Evolutionary conservation across 2,797 vertebrate species (phyloP).

Genomic region (Helarctos malayanus): DNA sequence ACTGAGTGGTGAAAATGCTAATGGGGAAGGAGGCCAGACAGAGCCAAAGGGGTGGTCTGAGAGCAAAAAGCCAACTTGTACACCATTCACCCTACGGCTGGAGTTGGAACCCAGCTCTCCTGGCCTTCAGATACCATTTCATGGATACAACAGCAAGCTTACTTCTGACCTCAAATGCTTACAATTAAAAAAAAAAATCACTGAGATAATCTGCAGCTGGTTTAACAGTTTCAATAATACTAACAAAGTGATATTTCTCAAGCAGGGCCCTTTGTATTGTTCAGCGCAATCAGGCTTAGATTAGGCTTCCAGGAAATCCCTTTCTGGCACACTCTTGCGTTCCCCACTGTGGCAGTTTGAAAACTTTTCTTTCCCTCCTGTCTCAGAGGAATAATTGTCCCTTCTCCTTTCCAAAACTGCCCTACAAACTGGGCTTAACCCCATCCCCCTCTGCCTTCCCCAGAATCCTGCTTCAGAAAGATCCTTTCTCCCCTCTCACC

Average conservation of each 20-base stretch:
- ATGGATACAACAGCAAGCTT: neutral
- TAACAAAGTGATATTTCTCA: constrained; percentile 38
- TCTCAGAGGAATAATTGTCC: constrained; percentile 61
- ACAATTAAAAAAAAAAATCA: neutral
- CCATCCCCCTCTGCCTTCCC: neutral
- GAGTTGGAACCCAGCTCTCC: neutral
- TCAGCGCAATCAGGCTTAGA: constrained; percentile 21
- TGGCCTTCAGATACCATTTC: constrained; percentile 8
- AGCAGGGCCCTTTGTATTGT: constrained; percentile 30
- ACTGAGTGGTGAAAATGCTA: constrained; percentile 33
- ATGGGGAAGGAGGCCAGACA: constrained; percentile 18
- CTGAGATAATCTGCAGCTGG: neutral
- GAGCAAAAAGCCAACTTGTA: neutral
- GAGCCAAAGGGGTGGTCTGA: constrained; percentile 25
- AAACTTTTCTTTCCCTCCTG: constrained; percentile 70
- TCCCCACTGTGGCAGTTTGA: constrained; percentile 62
- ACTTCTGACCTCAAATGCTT: constrained; percentile 12
- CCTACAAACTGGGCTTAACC: neutral
- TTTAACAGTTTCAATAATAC: constrained; percentile 1
- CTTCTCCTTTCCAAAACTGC: constrained; percentile 58
- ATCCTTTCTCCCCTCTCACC: neutral
- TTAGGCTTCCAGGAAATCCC: constrained; percentile 43
- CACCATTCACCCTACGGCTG: neutral
- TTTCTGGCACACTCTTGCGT: constrained; percentile 36
- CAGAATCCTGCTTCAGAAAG: constrained; percentile 36